Percentiles rank a stretch among this genome's conserved stretches.
Evolutionary conservation across 2,113 vertebrate genomes (phyloP).

Genomic region (Apteryx mantelli): DNA sequence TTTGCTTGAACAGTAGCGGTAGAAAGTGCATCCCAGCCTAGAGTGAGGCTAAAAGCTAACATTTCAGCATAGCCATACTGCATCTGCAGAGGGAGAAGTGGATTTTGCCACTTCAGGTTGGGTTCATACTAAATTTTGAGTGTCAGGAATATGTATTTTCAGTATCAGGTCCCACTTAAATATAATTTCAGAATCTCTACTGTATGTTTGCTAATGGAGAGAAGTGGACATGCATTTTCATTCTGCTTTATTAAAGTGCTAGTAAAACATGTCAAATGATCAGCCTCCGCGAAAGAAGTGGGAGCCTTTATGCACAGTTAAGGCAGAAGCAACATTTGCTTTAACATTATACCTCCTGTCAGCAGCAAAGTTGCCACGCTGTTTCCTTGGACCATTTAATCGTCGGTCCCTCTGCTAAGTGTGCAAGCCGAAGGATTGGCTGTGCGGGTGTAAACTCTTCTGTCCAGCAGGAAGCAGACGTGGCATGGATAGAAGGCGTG

Average conservation of each 20-base stretch:
- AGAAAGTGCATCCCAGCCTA: background rate
- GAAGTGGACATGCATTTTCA: background rate
- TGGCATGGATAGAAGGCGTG: background rate
- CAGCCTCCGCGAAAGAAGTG: background rate
- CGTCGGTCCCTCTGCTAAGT: background rate
- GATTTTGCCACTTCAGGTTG: background rate
- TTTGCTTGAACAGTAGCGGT: background rate
- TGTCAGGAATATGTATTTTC: background rate
- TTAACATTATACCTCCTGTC: background rate
- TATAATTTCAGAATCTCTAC: background rate
- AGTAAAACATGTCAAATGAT: background rate
- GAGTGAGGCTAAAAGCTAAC: background rate
- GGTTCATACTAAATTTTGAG: background rate
- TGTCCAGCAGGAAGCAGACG: background rate
- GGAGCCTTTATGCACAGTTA: background rate
- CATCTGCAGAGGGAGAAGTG: background rate
- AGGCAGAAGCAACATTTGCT: background rate
- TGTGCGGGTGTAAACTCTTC: background rate
- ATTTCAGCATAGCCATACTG: background rate
- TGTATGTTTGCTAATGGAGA: background rate
- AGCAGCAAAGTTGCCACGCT: background rate
- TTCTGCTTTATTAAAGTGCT: background rate
- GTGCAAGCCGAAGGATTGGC: background rate
- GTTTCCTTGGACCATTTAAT: background rate
- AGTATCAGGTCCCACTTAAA: background rate